These are phyloP conservation scores for Hydropotes inermis DNA, from an alignment of 2,113 vertebrate species.

Conservation along the genomic window DNA sequence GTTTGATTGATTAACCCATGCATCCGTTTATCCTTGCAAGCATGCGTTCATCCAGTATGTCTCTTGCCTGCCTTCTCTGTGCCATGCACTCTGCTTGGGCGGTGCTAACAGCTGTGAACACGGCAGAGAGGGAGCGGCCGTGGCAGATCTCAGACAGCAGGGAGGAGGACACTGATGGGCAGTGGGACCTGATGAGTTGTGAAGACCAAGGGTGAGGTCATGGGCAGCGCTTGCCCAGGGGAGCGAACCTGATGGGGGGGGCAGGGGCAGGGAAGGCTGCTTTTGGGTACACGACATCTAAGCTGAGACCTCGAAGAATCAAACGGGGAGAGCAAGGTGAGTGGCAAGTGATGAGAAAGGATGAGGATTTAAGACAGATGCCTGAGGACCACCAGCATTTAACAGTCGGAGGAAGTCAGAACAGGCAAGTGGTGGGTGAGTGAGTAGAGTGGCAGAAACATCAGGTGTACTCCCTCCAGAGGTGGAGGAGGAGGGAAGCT, in stretches of 20 bases:
- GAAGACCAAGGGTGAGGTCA: neutral
- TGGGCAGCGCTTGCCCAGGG: neutral
- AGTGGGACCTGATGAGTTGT: neutral
- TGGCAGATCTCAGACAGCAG: neutral
- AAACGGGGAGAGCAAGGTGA: neutral
- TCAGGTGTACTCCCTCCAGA: neutral
- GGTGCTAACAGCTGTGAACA: no score
- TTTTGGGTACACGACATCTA: neutral
- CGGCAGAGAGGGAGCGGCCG: neutral
- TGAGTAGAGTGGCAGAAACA: neutral
- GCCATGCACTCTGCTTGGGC: neutral
- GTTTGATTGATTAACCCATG: neutral
- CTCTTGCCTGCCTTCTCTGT: no score
- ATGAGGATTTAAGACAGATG: neutral
- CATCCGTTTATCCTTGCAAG: neutral
- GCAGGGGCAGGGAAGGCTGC: neutral
- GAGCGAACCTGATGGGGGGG: neutral
- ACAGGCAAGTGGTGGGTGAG: neutral
- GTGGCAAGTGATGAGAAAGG: neutral
- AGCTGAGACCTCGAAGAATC: neutral
- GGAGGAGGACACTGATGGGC: neutral
- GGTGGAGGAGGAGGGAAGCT: neutral
- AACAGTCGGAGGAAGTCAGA: neutral
- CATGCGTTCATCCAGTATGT: rapidly evolving
- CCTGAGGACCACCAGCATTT: neutral